A percentile compares a stretch with the other conserved stretches of the same genome.
Evolutionary conservation across 2,113 vertebrate genomes (phyloP).

Genomic region (Seriola quinqueradiata): DNA sequence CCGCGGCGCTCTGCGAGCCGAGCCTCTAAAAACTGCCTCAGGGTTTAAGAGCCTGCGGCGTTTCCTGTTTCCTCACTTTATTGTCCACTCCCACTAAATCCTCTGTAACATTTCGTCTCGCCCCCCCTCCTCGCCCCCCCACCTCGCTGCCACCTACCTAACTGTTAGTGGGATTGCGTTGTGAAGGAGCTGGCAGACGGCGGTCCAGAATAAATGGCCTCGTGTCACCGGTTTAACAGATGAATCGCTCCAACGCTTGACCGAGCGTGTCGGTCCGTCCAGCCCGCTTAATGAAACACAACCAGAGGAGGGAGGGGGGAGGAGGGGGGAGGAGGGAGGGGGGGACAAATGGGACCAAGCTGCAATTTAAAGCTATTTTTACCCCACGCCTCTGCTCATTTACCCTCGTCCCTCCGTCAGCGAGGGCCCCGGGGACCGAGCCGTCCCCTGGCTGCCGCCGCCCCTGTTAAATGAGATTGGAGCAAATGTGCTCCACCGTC

Average conservation of each 20-base stretch:
- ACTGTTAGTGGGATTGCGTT: slow-evolving; percentile 39
- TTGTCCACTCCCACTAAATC: slow-evolving; percentile 41
- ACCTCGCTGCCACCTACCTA: background rate
- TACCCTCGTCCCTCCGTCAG: slow-evolving; percentile 69
- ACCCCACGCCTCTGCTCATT: slow-evolving; percentile 63
- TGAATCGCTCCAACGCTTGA: slow-evolving; percentile 73
- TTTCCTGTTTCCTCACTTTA: slow-evolving; percentile 49
- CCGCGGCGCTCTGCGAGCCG: background rate
- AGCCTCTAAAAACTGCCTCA: slow-evolving; percentile 39
- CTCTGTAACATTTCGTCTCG: slow-evolving; percentile 14
- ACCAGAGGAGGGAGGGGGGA: slow-evolving; percentile 38
- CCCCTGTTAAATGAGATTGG: slow-evolving; percentile 91
- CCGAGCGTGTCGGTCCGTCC: slow-evolving; percentile 64
- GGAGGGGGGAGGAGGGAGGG: background rate
- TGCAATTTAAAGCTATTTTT: slow-evolving; percentile 91
- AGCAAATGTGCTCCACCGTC: background rate
- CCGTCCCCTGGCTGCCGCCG: slow-evolving; percentile 53
- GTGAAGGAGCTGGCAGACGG: slow-evolving; percentile 29
- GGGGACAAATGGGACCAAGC: slow-evolving; percentile 63
- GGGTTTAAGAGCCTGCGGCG: background rate
- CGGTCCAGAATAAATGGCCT: slow-evolving; percentile 81
- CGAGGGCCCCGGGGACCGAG: slow-evolving; percentile 74
- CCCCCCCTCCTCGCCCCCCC: fast-evolving
- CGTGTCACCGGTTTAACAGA: slow-evolving; percentile 77
- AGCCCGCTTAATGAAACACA: slow-evolving; percentile 90